These are phyloP conservation scores for Cyclina sinensis DNA, from an alignment of 1,140 invertebrate species.

Conservation along the genomic window DNA sequence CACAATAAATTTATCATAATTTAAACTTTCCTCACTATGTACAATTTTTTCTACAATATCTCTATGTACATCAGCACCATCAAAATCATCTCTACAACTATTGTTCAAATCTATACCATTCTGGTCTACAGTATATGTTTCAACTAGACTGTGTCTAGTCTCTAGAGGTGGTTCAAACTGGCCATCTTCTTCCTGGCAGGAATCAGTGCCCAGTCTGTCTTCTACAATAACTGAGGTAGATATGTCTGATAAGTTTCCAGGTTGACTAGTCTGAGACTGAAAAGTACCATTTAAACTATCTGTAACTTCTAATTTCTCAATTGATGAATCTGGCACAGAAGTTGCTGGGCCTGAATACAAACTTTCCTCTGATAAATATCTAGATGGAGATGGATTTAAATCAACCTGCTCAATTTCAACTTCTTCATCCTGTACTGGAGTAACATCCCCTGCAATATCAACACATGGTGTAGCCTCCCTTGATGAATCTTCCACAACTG, in stretches of 20 bases:
- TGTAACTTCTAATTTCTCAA: constrained; percentile 13
- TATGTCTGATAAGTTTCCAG: constrained; percentile 4
- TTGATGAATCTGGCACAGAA: constrained; percentile 9
- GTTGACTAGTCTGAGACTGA: constrained; percentile 7
- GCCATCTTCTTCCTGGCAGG: neutral
- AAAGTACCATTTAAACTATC: constrained; percentile 23
- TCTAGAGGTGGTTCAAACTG: constrained; percentile 2
- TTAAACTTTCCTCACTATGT: constrained; percentile 56
- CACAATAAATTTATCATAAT: neutral
- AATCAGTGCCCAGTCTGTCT: constrained; percentile 39
- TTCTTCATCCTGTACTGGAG: constrained; percentile 38
- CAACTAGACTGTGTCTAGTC: constrained; percentile 23
- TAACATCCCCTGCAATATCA: neutral
- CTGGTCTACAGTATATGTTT: constrained; percentile 43
- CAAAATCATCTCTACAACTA: constrained; percentile 31
- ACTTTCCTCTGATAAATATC: constrained; percentile 19
- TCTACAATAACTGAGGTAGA: constrained; percentile 41
- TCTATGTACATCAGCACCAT: constrained; percentile 29
- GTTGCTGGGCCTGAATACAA: neutral
- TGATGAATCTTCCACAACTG: constrained; percentile 1
- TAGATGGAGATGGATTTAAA: neutral
- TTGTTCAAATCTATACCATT: neutral
- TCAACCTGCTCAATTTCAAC: neutral
- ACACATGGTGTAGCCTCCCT: constrained; percentile 46
- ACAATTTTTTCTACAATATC: constrained; percentile 41